Percentiles rank a stretch among this genome's conserved stretches.
phyloP scores from a whole-genome alignment of 2,888 invertebrate species.

The Lochmaea crataegi region DNA sequence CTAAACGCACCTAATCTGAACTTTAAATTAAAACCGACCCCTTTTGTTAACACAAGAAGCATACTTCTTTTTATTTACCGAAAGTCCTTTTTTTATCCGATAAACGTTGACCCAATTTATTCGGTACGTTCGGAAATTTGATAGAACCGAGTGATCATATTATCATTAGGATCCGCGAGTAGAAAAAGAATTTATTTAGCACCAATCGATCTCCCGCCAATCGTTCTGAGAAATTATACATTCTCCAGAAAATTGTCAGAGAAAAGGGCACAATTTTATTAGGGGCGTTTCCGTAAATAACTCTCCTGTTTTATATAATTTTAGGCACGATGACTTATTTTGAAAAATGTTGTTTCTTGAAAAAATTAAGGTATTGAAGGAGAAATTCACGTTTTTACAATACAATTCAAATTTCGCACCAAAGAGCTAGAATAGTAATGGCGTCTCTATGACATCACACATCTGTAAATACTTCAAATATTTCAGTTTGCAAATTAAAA shows the following conservation, averaged over 20 bases:
- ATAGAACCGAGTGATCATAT: slow-evolving; percentile 35
- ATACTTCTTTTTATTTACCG: slow-evolving; percentile 19
- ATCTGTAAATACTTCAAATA: no score
- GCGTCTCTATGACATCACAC: no score
- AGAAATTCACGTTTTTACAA: no score
- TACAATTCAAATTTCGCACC: no score
- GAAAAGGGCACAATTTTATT: not conserved
- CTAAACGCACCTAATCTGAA: not conserved
- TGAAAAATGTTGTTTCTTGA: no score
- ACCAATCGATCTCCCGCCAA: slow-evolving; percentile 11
- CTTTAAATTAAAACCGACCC: not conserved
- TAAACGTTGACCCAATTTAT: slow-evolving; percentile 35
- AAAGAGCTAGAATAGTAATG: no score
- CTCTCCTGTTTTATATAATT: not conserved
- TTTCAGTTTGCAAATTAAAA: no score
- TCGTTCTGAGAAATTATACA: slow-evolving; percentile 23
- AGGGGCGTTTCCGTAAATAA: slow-evolving; percentile 2
- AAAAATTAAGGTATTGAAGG: no score
- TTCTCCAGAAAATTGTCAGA: slow-evolving; percentile 17
- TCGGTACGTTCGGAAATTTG: slow-evolving; percentile 32
- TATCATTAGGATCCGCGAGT: slow-evolving; percentile 34
- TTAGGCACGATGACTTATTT: no score
- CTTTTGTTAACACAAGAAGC: slow-evolving; percentile 9
- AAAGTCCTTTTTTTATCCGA: slow-evolving; percentile 28
- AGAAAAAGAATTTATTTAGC: slow-evolving; percentile 29